Evolutionary conservation across 2,797 vertebrate genomes (phyloP).

Genomic region (Salarias fasciatus): DNA sequence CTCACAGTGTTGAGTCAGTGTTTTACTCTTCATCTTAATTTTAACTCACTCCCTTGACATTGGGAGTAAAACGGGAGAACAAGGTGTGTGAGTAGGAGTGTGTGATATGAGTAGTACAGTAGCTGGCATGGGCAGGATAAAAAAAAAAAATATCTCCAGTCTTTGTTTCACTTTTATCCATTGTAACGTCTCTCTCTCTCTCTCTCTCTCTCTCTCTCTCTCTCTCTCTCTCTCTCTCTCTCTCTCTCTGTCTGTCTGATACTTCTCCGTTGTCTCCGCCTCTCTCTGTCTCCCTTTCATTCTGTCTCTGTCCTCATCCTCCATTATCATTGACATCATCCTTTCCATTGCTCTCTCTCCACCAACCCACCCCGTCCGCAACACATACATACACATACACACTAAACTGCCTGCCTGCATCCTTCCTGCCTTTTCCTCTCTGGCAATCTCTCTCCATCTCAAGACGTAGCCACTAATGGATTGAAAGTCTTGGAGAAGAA

Average conservation of each 20-base stretch:
- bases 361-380: constrained; percentile 6
- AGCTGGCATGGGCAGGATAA: constrained; percentile 24
- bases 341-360: constrained; percentile 35
- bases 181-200: not conserved
- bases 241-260: constrained; percentile 23
- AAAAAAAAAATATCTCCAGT: constrained; percentile 19
- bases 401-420: constrained; percentile 25
- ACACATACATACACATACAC: constrained; percentile 1
- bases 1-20: not conserved
- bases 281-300: constrained; percentile 30
- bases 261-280: constrained; percentile 29
- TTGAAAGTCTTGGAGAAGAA: constrained; percentile 81
- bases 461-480: constrained; percentile 79
- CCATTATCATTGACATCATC: constrained; percentile 82
- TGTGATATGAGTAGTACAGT: constrained; percentile 20
- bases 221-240: constrained; percentile 7
- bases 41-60: constrained; percentile 8
- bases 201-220: constrained; percentile 2
- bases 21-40: constrained; percentile 7
- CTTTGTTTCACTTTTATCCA: constrained; percentile 8
- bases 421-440: constrained; percentile 53
- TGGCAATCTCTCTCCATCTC: constrained; percentile 74
- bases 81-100: constrained; percentile 1
- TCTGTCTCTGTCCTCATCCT: constrained; percentile 65
- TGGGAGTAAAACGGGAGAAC: not conserved